Evolutionary conservation across 2,888 invertebrate genomes (phyloP), one percentile per base, ranked within the genome.

Genomic region (Toxonevra muliebris): DNA sequence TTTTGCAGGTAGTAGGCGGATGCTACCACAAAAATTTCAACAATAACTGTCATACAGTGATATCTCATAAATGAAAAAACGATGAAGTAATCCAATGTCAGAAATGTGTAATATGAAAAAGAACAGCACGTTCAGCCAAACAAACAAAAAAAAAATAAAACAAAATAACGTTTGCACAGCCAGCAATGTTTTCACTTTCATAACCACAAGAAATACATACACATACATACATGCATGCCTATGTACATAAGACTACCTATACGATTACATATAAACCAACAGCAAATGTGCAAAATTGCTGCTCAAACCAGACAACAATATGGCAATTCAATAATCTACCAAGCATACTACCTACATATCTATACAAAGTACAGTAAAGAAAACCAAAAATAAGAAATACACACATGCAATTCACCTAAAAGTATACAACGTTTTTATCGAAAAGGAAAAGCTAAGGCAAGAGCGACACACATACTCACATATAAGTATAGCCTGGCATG

Each of bases 11-110:
- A 30, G 30, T 30, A 2, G 30, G 30, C 7, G 30, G 48, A 66
- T 9, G 13, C 64, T 61, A 69, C 64, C 71, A 65, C n/a, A 69
- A 65, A 69, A 69, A 58, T 65, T 54, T 59, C 55, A 66, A 69
- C 40, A 61, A 65, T 53, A 58, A 64, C 69, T 73, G 71, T 70
- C 71, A 69, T 64, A 65, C 62, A 58, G 20, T 43, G 52, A 57
- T 61, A 61, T 61, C 61, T 30, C 30, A 30, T 30, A 30, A 30
- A 30, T 30, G 30, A 30, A 30, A 30, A 30, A 30, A 30, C 30
- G 17, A 52, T 53, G 62, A 63, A 19, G 55, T 55, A 19, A 48
- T 20, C 20, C 30, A 48, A 63, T 45, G 54, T 55, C 63, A 55
- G 40, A 55, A 55, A 45, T 63, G 43, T 11, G 30, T 30, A 30